phyloP scores from a whole-genome alignment of 2,888 invertebrate species.

The Hedya salicella region DNA sequence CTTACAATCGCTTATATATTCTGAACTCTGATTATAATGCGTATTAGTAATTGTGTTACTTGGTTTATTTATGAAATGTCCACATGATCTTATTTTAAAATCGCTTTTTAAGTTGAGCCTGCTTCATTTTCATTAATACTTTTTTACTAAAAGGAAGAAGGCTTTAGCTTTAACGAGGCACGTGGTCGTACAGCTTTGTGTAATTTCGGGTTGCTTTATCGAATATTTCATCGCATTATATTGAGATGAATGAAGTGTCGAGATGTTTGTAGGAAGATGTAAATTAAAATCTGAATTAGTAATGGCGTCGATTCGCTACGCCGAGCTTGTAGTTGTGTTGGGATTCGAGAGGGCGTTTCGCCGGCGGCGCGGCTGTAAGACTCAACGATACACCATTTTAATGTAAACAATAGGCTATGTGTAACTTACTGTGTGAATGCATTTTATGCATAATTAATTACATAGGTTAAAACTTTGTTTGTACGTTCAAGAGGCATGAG shows the following conservation, averaged over 20 bases:
- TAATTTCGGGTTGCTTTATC: conserved; percentile 37
- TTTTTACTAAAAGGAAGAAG: conserved; percentile 65
- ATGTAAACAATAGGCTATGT: conserved; percentile 79
- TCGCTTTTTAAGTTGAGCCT: conserved; percentile 59
- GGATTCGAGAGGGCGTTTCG: conserved; percentile 66
- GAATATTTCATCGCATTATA: conserved; percentile 13
- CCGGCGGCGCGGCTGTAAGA: conserved; percentile 75
- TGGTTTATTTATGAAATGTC: conserved; percentile 53
- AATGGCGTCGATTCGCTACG: conserved; percentile 51
- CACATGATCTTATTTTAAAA: conserved; percentile 50
- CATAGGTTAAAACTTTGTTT: conserved; percentile 79
- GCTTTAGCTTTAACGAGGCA: conserved; percentile 56
- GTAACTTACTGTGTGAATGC: conserved; percentile 82
- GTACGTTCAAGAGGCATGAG: conserved; percentile 80
- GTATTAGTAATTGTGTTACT: conserved; percentile 57
- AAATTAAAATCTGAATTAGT: conserved; percentile 51
- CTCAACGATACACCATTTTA: conserved; percentile 80
- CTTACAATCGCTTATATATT: conserved; percentile 67
- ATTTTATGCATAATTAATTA: conserved; percentile 80
- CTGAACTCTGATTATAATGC: conserved; percentile 64
- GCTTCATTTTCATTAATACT: conserved; percentile 63
- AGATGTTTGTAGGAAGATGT: conserved; percentile 45
- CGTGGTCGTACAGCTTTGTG: conserved; percentile 8
- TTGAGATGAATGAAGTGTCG: conserved; percentile 29
- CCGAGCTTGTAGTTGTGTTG: conserved; percentile 65